These are phyloP conservation scores for Rotaria socialis DNA, from an alignment of 2,888 invertebrate species.

Conservation along the genomic window DNA sequence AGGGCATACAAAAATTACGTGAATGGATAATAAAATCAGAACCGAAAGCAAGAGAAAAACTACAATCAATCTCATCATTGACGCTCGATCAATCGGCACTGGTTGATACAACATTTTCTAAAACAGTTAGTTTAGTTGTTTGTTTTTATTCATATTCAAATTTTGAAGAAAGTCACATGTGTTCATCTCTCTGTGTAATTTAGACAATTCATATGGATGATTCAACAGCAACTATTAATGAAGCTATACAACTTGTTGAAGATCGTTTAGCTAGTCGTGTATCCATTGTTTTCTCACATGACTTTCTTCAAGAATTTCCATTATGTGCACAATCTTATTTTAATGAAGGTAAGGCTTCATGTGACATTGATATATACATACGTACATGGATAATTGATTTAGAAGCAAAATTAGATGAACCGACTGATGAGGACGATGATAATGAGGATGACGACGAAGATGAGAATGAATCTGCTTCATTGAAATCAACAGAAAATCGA, in stretches of 20 bases:
- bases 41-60: neutral
- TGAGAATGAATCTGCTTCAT: neutral
- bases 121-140: neutral
- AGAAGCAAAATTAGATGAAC: neutral
- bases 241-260: constrained; percentile 27
- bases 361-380: too few species aligned
- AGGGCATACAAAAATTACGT: constrained; percentile 4
- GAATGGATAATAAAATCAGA: neutral
- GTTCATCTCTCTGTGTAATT: neutral
- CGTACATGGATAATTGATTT: neutral
- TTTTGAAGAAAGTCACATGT: too few species aligned
- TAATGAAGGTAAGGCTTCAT: neutral
- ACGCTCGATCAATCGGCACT: constrained; percentile 2
- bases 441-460: neutral
- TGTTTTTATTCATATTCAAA: too few species aligned
- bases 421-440: neutral
- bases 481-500: neutral
- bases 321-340: neutral
- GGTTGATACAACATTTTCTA: neutral
- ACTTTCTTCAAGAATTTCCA: constrained; percentile 27
- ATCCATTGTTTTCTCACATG: constrained; percentile 23
- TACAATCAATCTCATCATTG: neutral
- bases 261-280: constrained; percentile 25
- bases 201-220: neutral
- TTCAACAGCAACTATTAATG: constrained; percentile 4